Conservation (phyloP, 2,888 invertebrate species). For the Plutella xylostella region DNA sequence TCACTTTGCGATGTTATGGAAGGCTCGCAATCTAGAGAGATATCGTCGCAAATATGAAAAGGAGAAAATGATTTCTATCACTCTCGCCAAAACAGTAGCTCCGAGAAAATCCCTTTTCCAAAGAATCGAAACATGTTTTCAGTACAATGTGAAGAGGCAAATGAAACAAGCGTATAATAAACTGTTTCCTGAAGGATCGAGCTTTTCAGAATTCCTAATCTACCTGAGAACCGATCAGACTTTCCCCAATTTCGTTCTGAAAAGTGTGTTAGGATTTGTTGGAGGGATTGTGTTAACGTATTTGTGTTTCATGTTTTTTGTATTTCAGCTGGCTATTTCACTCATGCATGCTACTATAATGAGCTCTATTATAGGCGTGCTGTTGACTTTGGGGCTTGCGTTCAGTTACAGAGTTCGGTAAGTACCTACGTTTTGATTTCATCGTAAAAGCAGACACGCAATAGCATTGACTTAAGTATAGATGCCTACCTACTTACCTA, state of each 20-base stretch:
- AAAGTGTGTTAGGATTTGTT: slow-evolving; percentile 74
- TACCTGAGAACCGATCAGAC: slow-evolving; percentile 57
- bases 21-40: slow-evolving; percentile 64
- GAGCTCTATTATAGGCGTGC: slow-evolving; percentile 72
- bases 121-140: slow-evolving; percentile 54
- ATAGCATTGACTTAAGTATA: too few relatives aligned
- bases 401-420: slow-evolving; percentile 68
- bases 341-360: slow-evolving; percentile 71
- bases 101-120: slow-evolving; percentile 51
- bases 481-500: too few relatives aligned
- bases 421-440: slow-evolving; percentile 7
- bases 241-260: slow-evolving; percentile 69
- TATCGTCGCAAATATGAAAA: slow-evolving; percentile 57
- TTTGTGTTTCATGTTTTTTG: slow-evolving; percentile 75
- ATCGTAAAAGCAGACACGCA: too few relatives aligned
- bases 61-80: slow-evolving; percentile 69
- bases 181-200: slow-evolving; percentile 46
- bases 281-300: slow-evolving; percentile 75
- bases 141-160: slow-evolving; percentile 42
- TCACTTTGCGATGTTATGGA: slow-evolving; percentile 66
- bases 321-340: slow-evolving; percentile 73
- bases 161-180: slow-evolving; percentile 42
- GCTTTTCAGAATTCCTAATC: slow-evolving; percentile 34
- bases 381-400: slow-evolving; percentile 75
- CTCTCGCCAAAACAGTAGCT: slow-evolving; percentile 44